Evolutionary conservation across 2,113 vertebrate species (phyloP), one percentile per base, ranked within the genome.

Genomic region (Nothocercus nigrocapillus): DNA sequence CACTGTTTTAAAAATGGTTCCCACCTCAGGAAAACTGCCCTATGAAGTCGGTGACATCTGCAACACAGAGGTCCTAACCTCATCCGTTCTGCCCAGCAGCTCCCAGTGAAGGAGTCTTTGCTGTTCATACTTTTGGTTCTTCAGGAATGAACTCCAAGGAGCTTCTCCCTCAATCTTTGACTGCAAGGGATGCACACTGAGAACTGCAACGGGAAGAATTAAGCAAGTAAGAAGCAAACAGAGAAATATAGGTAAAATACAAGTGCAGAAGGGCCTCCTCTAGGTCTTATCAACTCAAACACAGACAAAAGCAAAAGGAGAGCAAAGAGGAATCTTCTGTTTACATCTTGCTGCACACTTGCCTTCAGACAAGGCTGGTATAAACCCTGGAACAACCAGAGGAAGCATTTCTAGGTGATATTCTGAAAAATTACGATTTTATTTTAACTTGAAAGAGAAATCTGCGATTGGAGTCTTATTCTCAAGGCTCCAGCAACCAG

Each of bases 111-210:
- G 44, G 5, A 18, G 47, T 22, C n/a, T 16, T 36, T 14, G 13
- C 9, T 51, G 7, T 17, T 24, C 4, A 5, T 4, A 16, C 49
- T 38, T 83, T 54, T 4, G 6, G 12, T 11, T 47, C 38, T 67
- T 4, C 4, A 40, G 70, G n/a, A 91, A 28, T 1, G 4, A 89
- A 88, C 28, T 36, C 70, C 17, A 9, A 21, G 14, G 67, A 88
- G 20, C 40, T 67, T 51, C 61, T 77, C 67, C 53, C 38, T 45
- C 14, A 32, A 42, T 19, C 74, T 62, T 27, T 3, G 0, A 25
- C 61, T 9, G 9, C 38, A 28, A 59, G 24, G 53, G 28, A 36
- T 0, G 0, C 0, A 0, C 5, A 25, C 63, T 72, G 80, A 56
- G 36, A 69, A 62, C 0, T 0, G 1, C 0, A 2, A 59, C 3